Evolutionary conservation across 1,140 invertebrate genomes (phyloP).

Genomic region (Vanessa atalanta): DNA sequence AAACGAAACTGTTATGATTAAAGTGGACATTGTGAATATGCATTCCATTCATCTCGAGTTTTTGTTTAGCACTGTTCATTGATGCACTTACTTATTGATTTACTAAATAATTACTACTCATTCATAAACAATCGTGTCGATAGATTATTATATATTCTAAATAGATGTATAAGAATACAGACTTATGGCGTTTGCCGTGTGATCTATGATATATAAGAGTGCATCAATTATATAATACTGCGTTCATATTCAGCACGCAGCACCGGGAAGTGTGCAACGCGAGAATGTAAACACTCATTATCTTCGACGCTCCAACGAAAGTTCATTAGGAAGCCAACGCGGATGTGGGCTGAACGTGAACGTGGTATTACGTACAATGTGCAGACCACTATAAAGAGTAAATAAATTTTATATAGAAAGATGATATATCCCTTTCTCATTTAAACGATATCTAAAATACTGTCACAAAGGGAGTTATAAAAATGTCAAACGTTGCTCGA

Average conservation of each 20-base stretch:
- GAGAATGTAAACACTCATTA: too few species aligned
- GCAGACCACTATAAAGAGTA: constrained; percentile 49
- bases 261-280: too few species aligned
- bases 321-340: too few species aligned
- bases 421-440: constrained; percentile 52
- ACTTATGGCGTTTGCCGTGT: constrained; percentile 23
- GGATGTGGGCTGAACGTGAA: too few species aligned
- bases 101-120: not conserved
- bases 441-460: constrained; percentile 52
- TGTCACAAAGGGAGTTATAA: constrained; percentile 74
- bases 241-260: too few species aligned
- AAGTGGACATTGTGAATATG: constrained; percentile 70
- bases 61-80: constrained; percentile 66
- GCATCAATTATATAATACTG: constrained; percentile 36
- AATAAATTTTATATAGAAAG: constrained; percentile 46
- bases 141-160: constrained; percentile 20
- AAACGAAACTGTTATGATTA: constrained; percentile 49
- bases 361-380: constrained; percentile 43
- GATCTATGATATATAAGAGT: constrained; percentile 34
- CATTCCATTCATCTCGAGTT: constrained; percentile 72
- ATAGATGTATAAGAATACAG: constrained; percentile 28
- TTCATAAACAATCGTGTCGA: constrained; percentile 14
- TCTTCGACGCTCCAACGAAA: too few species aligned
- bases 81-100: constrained; percentile 52
- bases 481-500: constrained; percentile 69